Evolutionary conservation across 2,797 vertebrate species (phyloP), one percentile per base, ranked within the genome.

Genomic region (Mus caroli): DNA sequence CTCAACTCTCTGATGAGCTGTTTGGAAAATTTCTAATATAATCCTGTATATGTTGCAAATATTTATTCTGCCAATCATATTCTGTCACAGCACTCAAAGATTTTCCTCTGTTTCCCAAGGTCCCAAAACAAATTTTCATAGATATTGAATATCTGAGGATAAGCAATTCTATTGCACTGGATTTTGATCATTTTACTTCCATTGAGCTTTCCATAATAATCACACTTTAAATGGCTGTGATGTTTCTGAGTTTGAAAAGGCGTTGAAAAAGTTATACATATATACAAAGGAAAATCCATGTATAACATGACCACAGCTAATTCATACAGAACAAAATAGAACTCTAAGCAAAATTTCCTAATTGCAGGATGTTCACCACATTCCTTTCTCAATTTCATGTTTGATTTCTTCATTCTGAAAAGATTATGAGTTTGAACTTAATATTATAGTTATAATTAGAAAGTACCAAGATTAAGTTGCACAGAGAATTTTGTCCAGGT

Each of bases 121-220:
- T 73, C 62, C 31, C 40, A 37, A 28, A 71, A 83, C 6, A 71
- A 94, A 78, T 88, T 90, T 94, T 62, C 37, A 34, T 40, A 83
- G 34, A 15, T 56, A 83, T 22, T 83, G 1, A 11, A 6, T 60
- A 88, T 46, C 7, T 73, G 54, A 73, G n/a, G 34, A 69, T 76
- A 89, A 88, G 22, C 15, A 50, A 78, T 67, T 67, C n/a, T 79
- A 43, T 3, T 88, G 19, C 17, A 80, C 19, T 37, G 4, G 87
- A 71, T 71, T 76, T 85, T 93, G 24, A 80, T 92, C 1, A 2
- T 76, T 54, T 82, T 82, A 52, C 12, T 62, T 37, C 37, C 17
- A 83, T 22, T 95, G 34, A 60, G 75, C 69, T 54, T n/a, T 52
- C 40, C 75, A 67, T 83, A 58, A 91, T 77, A 83, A 88, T 54